phyloP scores from a whole-genome alignment of 92 coral and sea anemone species.

The Scolanthus callimorphus region DNA sequence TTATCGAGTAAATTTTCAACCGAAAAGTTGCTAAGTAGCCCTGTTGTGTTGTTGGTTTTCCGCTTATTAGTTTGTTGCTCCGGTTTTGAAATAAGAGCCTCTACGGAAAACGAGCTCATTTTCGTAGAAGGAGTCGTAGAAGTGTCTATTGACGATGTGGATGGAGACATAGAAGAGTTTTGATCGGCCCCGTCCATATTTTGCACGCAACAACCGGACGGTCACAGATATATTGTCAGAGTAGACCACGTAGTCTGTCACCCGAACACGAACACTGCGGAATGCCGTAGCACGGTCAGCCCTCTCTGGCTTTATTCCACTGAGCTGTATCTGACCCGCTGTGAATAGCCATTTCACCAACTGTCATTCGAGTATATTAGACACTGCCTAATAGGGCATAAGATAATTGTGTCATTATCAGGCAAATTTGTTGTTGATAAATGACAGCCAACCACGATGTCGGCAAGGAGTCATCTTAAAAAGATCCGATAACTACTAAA shows the following conservation, averaged over 20 bases:
- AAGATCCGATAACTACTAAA: constrained; percentile 94
- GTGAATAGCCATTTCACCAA: constrained; percentile 94
- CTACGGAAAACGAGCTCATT: constrained; percentile 87
- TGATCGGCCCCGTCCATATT: too few species aligned
- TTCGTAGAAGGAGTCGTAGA: constrained; percentile 36
- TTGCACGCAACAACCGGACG: too few species aligned
- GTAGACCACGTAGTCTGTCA: too few species aligned
- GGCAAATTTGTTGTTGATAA: constrained; percentile 99
- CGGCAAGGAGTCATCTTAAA: constrained; percentile 90
- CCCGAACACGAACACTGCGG: too few species aligned
- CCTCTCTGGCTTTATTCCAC: constrained; percentile 49
- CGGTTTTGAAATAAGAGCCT: constrained; percentile 89
- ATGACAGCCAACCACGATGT: constrained; percentile 96
- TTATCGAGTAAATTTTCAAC: constrained; percentile 93
- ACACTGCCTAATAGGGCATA: constrained; percentile 99
- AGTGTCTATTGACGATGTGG: not conserved
- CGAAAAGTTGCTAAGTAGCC: constrained; percentile 82
- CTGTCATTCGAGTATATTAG: constrained; percentile 96
- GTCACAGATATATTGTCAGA: too few species aligned
- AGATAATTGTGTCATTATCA: constrained; percentile 99
- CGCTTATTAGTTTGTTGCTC: constrained; percentile 45
- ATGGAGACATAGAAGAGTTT: not conserved
- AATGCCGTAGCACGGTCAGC: constrained; percentile 10
- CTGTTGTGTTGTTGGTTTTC: constrained; percentile 49
- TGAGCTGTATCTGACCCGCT: constrained; percentile 78